Conservation (phyloP, 2,113 vertebrate species). For the Gadus macrocephalus region DNA sequence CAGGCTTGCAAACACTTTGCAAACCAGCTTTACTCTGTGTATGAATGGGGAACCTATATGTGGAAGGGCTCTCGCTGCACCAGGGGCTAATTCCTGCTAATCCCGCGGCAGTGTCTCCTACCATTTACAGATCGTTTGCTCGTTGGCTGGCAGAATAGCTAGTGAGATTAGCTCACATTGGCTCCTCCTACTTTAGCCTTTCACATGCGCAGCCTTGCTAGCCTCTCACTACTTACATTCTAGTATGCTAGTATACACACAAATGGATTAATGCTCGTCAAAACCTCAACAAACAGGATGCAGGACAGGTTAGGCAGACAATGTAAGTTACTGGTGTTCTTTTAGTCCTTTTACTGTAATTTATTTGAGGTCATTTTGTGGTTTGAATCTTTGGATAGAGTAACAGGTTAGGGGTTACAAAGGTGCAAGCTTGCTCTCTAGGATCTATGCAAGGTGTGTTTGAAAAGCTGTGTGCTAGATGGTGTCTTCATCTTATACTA, state of each 20-base stretch:
- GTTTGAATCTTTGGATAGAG: conserved; percentile 9
- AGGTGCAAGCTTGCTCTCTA: background rate
- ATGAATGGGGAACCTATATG: conserved; percentile 70
- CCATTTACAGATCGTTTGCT: conserved; percentile 51
- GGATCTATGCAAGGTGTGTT: background rate
- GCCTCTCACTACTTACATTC: conserved; percentile 20
- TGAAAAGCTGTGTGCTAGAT: background rate
- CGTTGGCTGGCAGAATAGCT: conserved; percentile 43
- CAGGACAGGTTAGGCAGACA: conserved; percentile 29
- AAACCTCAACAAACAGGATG: conserved; percentile 36
- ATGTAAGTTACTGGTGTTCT: conserved; percentile 65
- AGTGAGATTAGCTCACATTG: conserved; percentile 64
- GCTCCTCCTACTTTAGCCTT: conserved; percentile 55
- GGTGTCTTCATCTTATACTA: background rate
- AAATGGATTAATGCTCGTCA: conserved; percentile 49
- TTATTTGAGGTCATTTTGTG: background rate
- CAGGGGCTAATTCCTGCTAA: conserved; percentile 72
- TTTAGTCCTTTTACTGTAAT: conserved; percentile 18
- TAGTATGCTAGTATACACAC: conserved; percentile 38
- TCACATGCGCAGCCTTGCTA: conserved; percentile 34
- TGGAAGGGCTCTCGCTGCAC: conserved; percentile 69
- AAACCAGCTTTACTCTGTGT: conserved; percentile 60
- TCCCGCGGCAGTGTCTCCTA: conserved; percentile 55
- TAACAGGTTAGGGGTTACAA: background rate
- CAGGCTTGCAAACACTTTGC: background rate